phyloP scores from a whole-genome alignment of 2,888 invertebrate genomes.

The Polietes domitor region DNA sequence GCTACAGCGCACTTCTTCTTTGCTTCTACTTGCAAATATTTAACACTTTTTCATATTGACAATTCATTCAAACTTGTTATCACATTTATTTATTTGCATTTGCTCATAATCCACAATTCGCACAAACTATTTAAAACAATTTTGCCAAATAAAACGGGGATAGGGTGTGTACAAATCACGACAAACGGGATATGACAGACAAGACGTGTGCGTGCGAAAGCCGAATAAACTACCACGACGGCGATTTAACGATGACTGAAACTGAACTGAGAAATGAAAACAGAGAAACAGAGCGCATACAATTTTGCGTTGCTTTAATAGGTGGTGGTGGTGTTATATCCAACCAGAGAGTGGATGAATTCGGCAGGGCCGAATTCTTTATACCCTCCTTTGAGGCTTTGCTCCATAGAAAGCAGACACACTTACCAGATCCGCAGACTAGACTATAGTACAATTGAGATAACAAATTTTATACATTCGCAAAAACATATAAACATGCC shows the following conservation, averaged over 20 bases:
- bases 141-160: neutral
- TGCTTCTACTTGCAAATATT: neutral
- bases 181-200: neutral
- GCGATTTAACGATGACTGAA: conserved; percentile 38
- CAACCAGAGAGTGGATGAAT: neutral
- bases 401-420: too few species aligned
- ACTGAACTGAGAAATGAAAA: conserved; percentile 4
- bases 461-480: too few species aligned
- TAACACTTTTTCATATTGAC: neutral
- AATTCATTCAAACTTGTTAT: neutral
- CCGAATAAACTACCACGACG: conserved; percentile 22
- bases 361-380: too few species aligned
- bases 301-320: conserved; percentile 17
- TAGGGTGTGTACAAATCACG: conserved; percentile 10
- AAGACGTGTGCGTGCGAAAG: neutral
- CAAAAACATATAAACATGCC: too few species aligned
- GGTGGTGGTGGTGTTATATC: neutral
- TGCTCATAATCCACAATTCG: neutral
- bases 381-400: too few species aligned
- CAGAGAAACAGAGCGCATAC: conserved; percentile 13
- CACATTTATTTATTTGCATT: neutral
- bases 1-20: neutral
- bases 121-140: neutral
- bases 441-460: too few species aligned
- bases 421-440: too few species aligned